These are phyloP conservation scores for Thaumetopoea pityocampa DNA, from an alignment of 1,140 invertebrate genomes.

Conservation along the genomic window DNA sequence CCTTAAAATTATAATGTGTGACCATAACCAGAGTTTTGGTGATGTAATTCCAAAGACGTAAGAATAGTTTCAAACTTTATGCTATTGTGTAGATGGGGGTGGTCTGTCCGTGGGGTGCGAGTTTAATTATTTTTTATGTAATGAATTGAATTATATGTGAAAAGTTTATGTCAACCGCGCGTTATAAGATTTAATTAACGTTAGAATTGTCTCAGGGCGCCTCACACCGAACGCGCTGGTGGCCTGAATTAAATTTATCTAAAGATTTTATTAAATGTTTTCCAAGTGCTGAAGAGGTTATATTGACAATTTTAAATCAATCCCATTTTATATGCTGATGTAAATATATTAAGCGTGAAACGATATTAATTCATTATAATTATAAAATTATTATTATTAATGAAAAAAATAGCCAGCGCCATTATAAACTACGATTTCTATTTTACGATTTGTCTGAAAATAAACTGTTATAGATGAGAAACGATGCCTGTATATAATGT, in stretches of 20 bases:
- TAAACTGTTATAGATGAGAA: conserved; percentile 17
- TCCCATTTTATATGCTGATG: conserved; percentile 1
- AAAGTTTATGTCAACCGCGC: conserved; percentile 26
- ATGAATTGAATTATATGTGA: conserved; percentile 30
- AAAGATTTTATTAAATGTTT: too few relatives aligned
- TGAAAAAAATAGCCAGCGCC: neutral
- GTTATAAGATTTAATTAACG: conserved; percentile 26
- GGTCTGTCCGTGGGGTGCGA: conserved; percentile 35
- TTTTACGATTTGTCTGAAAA: conserved; percentile 33
- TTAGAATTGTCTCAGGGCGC: conserved; percentile 23
- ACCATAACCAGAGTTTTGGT: conserved; percentile 71
- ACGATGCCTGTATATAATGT: conserved; percentile 61
- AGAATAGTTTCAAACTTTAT: conserved; percentile 64
- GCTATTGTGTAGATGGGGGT: conserved; percentile 50
- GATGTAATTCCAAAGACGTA: conserved; percentile 74
- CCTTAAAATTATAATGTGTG: conserved; percentile 65
- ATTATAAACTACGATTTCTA: conserved; percentile 21
- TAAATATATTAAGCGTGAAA: too few relatives aligned
- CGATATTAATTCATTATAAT: too few relatives aligned
- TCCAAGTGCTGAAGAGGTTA: neutral
- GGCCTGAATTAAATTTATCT: too few relatives aligned
- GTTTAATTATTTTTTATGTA: conserved; percentile 34
- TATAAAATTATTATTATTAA: too few relatives aligned
- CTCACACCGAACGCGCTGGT: neutral
- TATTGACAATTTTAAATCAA: too few relatives aligned